Evolutionary conservation across 2,888 invertebrate species (phyloP), one percentile per base, ranked within the genome.

Genomic region (Acronicta alni): DNA sequence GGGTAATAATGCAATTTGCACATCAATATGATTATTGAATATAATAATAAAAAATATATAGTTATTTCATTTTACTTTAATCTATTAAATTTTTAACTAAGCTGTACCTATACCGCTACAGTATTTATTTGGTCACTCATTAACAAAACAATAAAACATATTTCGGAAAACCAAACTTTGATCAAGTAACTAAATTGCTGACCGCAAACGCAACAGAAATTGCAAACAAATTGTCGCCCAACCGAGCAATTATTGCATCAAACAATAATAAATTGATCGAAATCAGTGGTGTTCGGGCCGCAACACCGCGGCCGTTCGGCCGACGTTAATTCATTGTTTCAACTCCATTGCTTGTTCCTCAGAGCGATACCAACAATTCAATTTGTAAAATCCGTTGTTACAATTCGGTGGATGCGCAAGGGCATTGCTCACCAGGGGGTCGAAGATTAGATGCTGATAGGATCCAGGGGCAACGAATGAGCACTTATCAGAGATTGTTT

Each of bases 401-500:
- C 52, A 48, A 51, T 46, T 65, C 63, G 35, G 48, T 71, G 70
- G 48, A 54, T 38, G 12, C 42, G 42, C 4, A 48, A 63, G 37
- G 72, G 57, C 41, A 62, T 60, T 66, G 42, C 52, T 47, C 79
- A 51, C 66, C 72, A 63, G 79, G 86, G 84, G 85, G 80, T 76
- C 76, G 47, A 57, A 82, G 82, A 86, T 86, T 80, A 67, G 66
- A 80, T 77, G 77, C 59, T 76, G 79, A 80, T 75, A 75, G 58
- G 65, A 58, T 78, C 72, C 71, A 70, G 69, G 83, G 79, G 80
- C 79, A 77, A 62, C 59, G 71, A 79, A 77, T 78, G 66, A 75
- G 77, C 74, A 81, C 88, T 89, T 86, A 85, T 82, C 82, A 72
- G 79, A 87, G 86, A 89, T 90, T 89, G 89, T 87, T 87, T 90